These are phyloP conservation scores for Epinotia bilunana DNA, from an alignment of 2,888 invertebrate species.

Conservation along the genomic window DNA sequence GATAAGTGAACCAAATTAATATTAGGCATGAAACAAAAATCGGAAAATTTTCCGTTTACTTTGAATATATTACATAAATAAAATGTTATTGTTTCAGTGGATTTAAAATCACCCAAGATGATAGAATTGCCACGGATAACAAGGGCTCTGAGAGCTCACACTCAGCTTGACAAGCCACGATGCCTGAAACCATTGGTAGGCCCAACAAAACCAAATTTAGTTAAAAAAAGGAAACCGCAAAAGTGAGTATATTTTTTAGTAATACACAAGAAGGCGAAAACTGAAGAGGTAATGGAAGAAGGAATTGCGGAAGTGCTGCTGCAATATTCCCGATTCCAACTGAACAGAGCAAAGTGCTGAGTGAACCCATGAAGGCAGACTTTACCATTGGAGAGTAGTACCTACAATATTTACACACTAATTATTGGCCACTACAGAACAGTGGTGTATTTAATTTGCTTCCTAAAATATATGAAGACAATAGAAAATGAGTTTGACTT, in stretches of 20 bases:
- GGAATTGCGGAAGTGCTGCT: background rate
- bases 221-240: conserved; percentile 59
- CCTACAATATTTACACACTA: too few relatives aligned
- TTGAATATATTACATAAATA: too few relatives aligned
- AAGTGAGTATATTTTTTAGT: conserved; percentile 60
- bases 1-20: too few relatives aligned
- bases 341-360: background rate
- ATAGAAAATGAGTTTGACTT: background rate
- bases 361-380: too few relatives aligned
- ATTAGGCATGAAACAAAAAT: too few relatives aligned
- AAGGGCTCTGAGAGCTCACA: conserved; percentile 86
- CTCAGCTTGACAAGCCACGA: conserved; percentile 80
- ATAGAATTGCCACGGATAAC: conserved; percentile 86
- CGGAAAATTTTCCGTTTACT: too few relatives aligned
- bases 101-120: conserved; percentile 52
- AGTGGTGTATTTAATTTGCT: background rate
- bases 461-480: background rate
- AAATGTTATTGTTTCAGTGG: conserved; percentile 12
- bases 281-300: background rate
- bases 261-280: background rate
- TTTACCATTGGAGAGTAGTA: too few relatives aligned
- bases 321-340: background rate
- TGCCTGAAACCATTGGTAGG: conserved; percentile 66
- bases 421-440: background rate
- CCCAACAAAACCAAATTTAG: conserved; percentile 52